phyloP scores from a whole-genome alignment of 2,888 invertebrate genomes.

The Alitta virens region DNA sequence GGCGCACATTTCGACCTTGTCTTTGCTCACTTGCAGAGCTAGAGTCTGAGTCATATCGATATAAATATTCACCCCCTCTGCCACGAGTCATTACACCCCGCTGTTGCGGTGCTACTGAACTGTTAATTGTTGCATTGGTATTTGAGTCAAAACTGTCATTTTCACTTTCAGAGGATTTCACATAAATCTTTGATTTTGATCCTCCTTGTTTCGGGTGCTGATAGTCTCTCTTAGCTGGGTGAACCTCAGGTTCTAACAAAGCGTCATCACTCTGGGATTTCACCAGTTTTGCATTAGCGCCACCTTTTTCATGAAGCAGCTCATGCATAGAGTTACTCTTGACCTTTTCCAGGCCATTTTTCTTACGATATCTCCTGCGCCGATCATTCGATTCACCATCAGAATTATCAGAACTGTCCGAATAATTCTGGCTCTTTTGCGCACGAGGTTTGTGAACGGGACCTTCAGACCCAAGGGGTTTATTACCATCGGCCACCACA shows the following conservation, averaged over 20 bases:
- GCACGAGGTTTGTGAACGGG: slow-evolving; percentile 1
- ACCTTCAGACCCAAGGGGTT: background rate
- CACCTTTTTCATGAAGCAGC: slow-evolving; percentile 23
- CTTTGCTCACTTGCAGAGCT: slow-evolving; percentile 5
- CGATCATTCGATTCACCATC: slow-evolving; percentile 40
- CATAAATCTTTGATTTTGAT: slow-evolving; percentile 6
- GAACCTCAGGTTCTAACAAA: slow-evolving; percentile 1
- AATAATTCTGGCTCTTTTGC: background rate
- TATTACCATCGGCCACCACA: background rate
- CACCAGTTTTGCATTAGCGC: background rate
- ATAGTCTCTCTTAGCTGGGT: background rate
- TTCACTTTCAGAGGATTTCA: slow-evolving; percentile 12
- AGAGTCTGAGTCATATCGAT: slow-evolving; percentile 17
- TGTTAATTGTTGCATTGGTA: background rate
- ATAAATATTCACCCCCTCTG: background rate
- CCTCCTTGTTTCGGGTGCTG: background rate
- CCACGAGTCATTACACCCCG: background rate
- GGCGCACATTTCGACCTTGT: background rate
- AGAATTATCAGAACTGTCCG: slow-evolving; percentile 40
- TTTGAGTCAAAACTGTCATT: slow-evolving; percentile 18
- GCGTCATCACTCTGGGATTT: slow-evolving; percentile 16
- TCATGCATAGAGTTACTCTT: slow-evolving; percentile 43
- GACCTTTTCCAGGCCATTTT: slow-evolving; percentile 38
- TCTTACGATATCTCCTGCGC: slow-evolving; percentile 34
- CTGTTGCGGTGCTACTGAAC: slow-evolving; percentile 2